These are phyloP conservation scores for Nautilus pompilius DNA, from an alignment of 1,140 invertebrate species.

Conservation along the genomic window DNA sequence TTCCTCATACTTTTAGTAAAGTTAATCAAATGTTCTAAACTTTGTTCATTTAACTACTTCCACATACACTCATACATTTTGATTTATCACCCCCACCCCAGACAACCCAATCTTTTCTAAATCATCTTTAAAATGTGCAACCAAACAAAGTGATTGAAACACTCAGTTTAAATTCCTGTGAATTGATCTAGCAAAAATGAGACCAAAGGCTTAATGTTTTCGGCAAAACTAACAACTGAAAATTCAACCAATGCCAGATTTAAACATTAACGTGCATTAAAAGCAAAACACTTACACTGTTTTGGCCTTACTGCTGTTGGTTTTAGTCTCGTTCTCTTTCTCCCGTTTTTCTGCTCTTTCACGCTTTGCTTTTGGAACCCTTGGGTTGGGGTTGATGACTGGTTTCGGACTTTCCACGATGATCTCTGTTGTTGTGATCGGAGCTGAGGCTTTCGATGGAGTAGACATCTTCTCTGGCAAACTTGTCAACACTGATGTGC, in stretches of 20 bases:
- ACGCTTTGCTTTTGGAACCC: slow-evolving; percentile 17
- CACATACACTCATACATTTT: too few relatives aligned
- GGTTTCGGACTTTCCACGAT: slow-evolving; percentile 44
- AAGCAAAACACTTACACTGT: not conserved
- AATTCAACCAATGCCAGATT: not conserved
- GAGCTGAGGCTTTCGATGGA: not conserved
- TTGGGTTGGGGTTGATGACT: slow-evolving; percentile 38
- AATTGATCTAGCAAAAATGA: too few relatives aligned
- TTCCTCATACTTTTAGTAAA: too few relatives aligned
- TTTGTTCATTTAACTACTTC: too few relatives aligned
- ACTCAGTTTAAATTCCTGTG: not conserved
- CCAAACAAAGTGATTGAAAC: not conserved
- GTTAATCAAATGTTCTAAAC: too few relatives aligned
- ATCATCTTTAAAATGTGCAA: not conserved
- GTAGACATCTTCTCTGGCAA: too few relatives aligned
- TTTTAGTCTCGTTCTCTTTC: slow-evolving; percentile 9
- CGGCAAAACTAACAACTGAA: not conserved
- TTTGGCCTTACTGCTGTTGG: not conserved
- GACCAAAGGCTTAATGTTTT: not conserved
- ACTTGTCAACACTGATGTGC: too few relatives aligned
- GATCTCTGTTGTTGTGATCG: slow-evolving; percentile 32
- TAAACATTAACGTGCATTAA: not conserved
- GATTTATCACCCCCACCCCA: too few relatives aligned
- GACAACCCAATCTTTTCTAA: too few relatives aligned
- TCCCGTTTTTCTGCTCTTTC: slow-evolving; percentile 14